A percentile compares a stretch with the other conserved stretches of the same genome.
Conservation (phyloP, 2,113 vertebrate species). For the Burhinus oedicnemus region DNA sequence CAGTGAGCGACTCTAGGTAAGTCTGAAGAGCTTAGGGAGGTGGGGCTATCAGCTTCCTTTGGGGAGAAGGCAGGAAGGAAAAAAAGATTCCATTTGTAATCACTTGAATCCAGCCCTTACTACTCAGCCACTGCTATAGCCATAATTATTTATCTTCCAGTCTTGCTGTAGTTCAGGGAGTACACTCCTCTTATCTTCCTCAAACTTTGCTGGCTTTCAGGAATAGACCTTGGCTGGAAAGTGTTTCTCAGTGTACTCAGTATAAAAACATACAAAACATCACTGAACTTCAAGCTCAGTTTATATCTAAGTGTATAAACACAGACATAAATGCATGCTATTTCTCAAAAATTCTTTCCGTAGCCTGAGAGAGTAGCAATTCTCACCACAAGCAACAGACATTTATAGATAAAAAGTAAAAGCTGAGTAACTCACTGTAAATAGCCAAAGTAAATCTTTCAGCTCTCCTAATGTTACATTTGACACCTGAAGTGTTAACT, state of each 20-base stretch:
- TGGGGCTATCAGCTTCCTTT: neutral
- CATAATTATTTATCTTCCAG: neutral
- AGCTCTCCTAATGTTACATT: neutral
- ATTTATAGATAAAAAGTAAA: neutral
- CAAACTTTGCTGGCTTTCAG: neutral
- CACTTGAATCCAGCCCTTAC: neutral
- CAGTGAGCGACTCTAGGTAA: neutral
- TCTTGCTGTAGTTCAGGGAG: neutral
- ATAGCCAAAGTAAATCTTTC: neutral
- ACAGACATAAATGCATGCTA: neutral
- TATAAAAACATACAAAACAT: neutral
- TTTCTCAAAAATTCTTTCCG: neutral
- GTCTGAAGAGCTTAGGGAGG: neutral
- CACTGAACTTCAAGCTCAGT: neutral
- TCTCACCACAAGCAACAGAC: neutral
- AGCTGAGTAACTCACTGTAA: neutral
- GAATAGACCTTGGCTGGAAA: neutral
- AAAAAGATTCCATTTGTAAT: neutral
- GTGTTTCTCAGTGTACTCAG: neutral
- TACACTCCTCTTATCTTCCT: neutral
- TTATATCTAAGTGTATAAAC: neutral
- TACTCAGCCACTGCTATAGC: accelerated
- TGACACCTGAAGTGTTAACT: neutral
- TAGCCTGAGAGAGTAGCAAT: neutral
- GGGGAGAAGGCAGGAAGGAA: neutral